Evolutionary conservation across 2,888 invertebrate species (phyloP).

Genomic region (Volucella bombylans): DNA sequence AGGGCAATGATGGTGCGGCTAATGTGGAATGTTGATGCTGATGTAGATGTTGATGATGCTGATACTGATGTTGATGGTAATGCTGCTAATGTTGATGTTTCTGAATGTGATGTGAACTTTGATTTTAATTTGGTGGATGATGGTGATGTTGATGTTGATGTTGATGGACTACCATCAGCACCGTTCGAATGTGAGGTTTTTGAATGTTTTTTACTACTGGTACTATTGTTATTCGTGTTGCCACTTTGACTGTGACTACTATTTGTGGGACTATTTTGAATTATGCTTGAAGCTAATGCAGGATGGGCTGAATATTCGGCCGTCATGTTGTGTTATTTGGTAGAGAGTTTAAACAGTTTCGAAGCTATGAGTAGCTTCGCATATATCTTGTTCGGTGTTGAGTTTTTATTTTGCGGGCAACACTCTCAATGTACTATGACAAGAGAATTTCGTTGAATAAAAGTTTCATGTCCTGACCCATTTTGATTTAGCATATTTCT

Average conservation of each 20-base stretch:
- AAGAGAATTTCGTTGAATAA: constrained; percentile 9
- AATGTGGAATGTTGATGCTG: constrained; percentile 65
- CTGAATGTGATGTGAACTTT: too few species aligned
- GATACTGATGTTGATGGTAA: constrained; percentile 38
- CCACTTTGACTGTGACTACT: constrained; percentile 57
- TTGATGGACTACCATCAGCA: constrained; percentile 22
- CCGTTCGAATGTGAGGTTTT: constrained; percentile 73
- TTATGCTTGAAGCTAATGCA: constrained; percentile 73
- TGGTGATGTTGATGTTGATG: neutral
- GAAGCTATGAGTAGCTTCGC: too few species aligned
- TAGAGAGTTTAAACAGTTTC: too few species aligned
- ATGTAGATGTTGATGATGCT: too few species aligned
- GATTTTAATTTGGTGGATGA: too few species aligned
- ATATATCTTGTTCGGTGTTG: too few species aligned
- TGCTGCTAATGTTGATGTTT: constrained; percentile 14
- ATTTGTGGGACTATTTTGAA: constrained; percentile 72
- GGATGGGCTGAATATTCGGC: too few species aligned
- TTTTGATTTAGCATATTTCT: constrained; percentile 67
- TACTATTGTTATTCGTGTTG: too few species aligned
- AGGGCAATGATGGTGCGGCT: constrained; percentile 73
- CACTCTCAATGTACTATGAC: constrained; percentile 8
- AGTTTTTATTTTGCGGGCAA: constrained; percentile 10
- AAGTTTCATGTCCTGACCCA: constrained; percentile 62
- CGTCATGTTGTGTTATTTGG: too few species aligned
- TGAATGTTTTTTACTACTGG: constrained; percentile 59